Percentiles rank a stretch among this genome's conserved stretches.
Conservation (phyloP, 2,888 invertebrate species). For the Idaea aversata region DNA sequence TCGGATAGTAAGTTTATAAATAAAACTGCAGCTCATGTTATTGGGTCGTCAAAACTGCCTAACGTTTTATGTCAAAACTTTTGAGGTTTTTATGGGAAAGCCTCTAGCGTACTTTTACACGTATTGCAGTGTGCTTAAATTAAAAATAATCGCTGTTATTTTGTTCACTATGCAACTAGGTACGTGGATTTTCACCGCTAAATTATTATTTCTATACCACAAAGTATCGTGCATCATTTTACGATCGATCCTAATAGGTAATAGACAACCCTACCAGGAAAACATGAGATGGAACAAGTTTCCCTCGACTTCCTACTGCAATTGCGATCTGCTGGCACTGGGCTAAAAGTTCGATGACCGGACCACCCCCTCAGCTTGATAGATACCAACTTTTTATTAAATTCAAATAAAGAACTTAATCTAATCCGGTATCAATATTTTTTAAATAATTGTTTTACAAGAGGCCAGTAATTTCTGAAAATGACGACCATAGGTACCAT, state of each 20-base stretch:
- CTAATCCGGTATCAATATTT: too few species aligned
- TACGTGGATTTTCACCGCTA: neutral
- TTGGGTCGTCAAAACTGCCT: too few species aligned
- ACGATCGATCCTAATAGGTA: slow-evolving; percentile 2
- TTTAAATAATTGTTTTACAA: too few species aligned
- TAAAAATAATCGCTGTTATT: neutral
- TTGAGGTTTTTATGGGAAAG: too few species aligned
- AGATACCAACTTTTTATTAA: neutral
- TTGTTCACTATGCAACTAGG: neutral
- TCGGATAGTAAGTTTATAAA: too few species aligned
- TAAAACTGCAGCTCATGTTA: too few species aligned
- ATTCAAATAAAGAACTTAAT: neutral
- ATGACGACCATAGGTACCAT: too few species aligned
- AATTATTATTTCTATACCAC: neutral
- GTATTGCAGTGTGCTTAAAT: neutral
- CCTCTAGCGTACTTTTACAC: neutral
- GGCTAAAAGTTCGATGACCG: slow-evolving; percentile 60
- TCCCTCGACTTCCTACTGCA: slow-evolving; percentile 36
- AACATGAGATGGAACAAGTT: slow-evolving; percentile 50
- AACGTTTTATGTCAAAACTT: too few species aligned
- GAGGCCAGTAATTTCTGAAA: too few species aligned
- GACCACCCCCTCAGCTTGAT: slow-evolving; percentile 3
- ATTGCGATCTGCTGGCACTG: slow-evolving; percentile 36
- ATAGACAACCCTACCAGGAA: slow-evolving; percentile 48
- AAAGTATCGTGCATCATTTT: slow-evolving; percentile 9